Evolutionary conservation across 2,888 invertebrate species (phyloP), one percentile per base, ranked within the genome.

Genomic region (Tetanocera ferruginea): DNA sequence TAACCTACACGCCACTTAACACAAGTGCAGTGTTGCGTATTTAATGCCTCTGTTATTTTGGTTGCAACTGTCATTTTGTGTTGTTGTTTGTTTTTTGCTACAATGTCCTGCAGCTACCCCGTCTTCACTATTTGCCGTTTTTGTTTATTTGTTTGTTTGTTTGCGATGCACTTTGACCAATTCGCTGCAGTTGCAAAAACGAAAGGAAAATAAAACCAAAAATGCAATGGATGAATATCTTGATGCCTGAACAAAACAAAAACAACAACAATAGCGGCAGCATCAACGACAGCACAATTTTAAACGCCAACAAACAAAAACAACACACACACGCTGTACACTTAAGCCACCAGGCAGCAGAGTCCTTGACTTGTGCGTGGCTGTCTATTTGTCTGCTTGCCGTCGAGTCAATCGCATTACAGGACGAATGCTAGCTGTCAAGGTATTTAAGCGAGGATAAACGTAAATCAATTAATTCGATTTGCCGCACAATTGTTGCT

Each of bases 121-220:
- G 66, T n/a, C 75, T 34, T 31, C 60, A 66, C 72, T 49, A 17
- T 34, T 62, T 66, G 52, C 37, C 51, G 23, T 43, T 73, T 74
- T 78, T 78, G 75, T 78, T 57, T 73, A 76, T 28, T 75, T 11
- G 79, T 80, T 79, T 81, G 76, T 80, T 80, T 78, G 78, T 78
- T 43, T 43, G 77, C 43, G 77, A 78, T 80, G 80, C 80, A 80
- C 81, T 81, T 81, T 81, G 81, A 81, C 79, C 79, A 78, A 79
- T 81, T 79, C 80, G 69, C 64, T 78, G 76, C 78, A 77, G 72
- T 80, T 72, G 69, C 14, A 31, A 34, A 14, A 31, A 17, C 4
- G 6, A 8, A 43, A 11, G 11, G 14, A 11, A 43, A 43, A 8
- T 31, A 3, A 43, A 43, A 43, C 11, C 14, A 11, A 11, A 43